A percentile compares a stretch with the other conserved stretches of the same genome.
phyloP scores from a whole-genome alignment of 2,888 invertebrate genomes.

The Acleris cristana region DNA sequence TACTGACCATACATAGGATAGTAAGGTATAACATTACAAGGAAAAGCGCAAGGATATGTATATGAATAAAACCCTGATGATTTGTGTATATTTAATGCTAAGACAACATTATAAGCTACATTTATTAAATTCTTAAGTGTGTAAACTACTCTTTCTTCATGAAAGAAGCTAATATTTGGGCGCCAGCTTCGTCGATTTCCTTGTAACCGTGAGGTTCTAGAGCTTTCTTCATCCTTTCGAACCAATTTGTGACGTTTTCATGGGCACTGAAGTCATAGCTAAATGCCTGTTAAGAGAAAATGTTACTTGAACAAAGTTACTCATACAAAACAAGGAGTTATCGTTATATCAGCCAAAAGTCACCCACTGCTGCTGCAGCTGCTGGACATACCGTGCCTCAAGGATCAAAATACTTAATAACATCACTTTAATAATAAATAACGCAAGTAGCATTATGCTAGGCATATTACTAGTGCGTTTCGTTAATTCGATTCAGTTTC shows the following conservation, averaged over 20 bases:
- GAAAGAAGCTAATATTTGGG: constrained; percentile 80
- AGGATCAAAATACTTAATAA: too few species aligned
- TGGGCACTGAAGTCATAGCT: constrained; percentile 82
- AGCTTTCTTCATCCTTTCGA: constrained; percentile 85
- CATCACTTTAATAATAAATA: too few species aligned
- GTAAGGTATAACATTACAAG: too few species aligned
- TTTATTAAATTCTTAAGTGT: neutral
- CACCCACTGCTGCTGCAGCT: too few species aligned
- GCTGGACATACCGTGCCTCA: too few species aligned
- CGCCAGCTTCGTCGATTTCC: constrained; percentile 85
- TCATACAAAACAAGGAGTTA: too few species aligned
- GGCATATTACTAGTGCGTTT: too few species aligned
- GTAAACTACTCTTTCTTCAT: constrained; percentile 67
- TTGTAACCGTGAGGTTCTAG: constrained; percentile 87
- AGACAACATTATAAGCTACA: neutral
- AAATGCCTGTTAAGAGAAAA: constrained; percentile 70
- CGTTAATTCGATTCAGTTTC: too few species aligned
- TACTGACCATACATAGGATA: too few species aligned
- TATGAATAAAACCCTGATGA: neutral
- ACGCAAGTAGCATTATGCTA: too few species aligned
- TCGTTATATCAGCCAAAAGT: neutral
- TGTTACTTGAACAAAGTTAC: neutral
- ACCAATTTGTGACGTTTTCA: constrained; percentile 86
- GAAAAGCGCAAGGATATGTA: neutral
- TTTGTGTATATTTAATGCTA: constrained; percentile 13